These are phyloP conservation scores for Lichenostomus cassidix DNA, from an alignment of 2,113 vertebrate species.

Conservation along the genomic window DNA sequence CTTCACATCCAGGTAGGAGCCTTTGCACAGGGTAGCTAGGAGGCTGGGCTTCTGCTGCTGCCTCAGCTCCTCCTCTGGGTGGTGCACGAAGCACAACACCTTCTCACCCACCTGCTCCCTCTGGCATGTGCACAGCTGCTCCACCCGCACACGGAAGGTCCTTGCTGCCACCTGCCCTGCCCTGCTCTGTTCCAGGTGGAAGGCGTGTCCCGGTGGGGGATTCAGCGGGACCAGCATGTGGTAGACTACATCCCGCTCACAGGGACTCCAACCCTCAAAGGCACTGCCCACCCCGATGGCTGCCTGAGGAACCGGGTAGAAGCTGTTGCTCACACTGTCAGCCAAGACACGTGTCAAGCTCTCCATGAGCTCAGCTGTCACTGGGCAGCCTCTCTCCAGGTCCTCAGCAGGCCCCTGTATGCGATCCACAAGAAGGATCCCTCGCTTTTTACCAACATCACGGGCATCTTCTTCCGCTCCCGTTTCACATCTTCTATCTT, in stretches of 20 bases:
- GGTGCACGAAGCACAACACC: not conserved
- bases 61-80: not conserved
- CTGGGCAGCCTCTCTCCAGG: not conserved
- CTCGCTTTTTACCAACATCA: fast-evolving
- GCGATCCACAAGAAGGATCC: fast-evolving
- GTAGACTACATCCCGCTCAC: not conserved
- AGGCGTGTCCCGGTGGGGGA: not conserved
- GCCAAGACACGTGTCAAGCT: not conserved
- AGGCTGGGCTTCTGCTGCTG: not conserved
- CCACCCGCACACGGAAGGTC: not conserved
- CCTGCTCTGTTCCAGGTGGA: not conserved
- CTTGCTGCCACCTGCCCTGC: not conserved
- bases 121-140: not conserved
- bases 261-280: not conserved
- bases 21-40: not conserved
- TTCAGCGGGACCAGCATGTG: not conserved
- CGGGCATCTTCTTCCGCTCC: fast-evolving
- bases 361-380: not conserved
- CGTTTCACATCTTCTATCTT: too few relatives aligned
- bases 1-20: not conserved
- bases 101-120: not conserved
- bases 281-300: not conserved
- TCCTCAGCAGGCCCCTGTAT: not conserved
- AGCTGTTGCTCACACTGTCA: not conserved
- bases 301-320: not conserved